A percentile compares a stretch with the other conserved stretches of the same genome.
These are phyloP conservation scores for Stigmatopora argus DNA, from an alignment of 2,113 vertebrate genomes.

Conservation along the genomic window DNA sequence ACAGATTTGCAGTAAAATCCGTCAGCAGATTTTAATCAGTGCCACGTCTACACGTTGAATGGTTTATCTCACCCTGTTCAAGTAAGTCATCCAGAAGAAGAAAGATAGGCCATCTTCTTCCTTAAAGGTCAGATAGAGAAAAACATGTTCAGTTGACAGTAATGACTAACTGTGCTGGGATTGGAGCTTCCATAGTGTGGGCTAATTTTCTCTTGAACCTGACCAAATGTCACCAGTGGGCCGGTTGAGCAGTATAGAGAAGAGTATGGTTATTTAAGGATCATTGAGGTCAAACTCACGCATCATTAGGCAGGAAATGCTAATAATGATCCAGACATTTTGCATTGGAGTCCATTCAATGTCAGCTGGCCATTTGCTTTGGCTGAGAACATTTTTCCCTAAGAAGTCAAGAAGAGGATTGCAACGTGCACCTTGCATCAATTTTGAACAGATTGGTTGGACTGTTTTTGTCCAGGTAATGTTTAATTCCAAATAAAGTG, in stretches of 20 bases:
- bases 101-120: slow-evolving; percentile 57
- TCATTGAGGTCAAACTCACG: neutral
- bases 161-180: slow-evolving; percentile 41
- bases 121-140: slow-evolving; percentile 59
- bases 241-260: slow-evolving; percentile 23
- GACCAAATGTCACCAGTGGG: slow-evolving; percentile 56
- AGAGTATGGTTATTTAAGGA: slow-evolving; percentile 10
- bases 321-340: neutral
- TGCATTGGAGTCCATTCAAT: neutral
- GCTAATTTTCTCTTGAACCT: slow-evolving; percentile 53
- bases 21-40: slow-evolving; percentile 44
- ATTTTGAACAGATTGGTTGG: neutral
- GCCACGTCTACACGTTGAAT: slow-evolving; percentile 34
- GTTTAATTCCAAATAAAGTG: neutral
- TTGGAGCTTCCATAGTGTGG: slow-evolving; percentile 29
- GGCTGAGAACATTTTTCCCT: neutral
- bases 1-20: slow-evolving; percentile 20
- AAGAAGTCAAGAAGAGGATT: neutral
- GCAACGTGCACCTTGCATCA: neutral
- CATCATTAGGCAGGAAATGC: slow-evolving; percentile 3
- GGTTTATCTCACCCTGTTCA: slow-evolving; percentile 51
- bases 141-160: slow-evolving; percentile 43
- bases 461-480: neutral
- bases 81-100: slow-evolving; percentile 34
- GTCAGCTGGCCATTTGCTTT: neutral